phyloP scores from a whole-genome alignment of 1,140 invertebrate species.

The Thaumatotibia leucotreta region DNA sequence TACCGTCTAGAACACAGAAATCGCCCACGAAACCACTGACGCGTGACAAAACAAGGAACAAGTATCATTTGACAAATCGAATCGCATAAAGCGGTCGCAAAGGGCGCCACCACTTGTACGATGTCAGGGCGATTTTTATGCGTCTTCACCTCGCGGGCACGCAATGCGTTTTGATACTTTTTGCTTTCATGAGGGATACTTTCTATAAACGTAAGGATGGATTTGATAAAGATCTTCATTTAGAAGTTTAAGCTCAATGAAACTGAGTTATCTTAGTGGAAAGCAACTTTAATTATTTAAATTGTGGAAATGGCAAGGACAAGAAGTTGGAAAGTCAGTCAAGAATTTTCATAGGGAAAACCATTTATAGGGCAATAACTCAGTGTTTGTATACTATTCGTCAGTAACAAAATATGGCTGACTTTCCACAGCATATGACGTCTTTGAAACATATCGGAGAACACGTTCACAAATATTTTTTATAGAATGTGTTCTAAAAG shows the following conservation, averaged over 20 bases:
- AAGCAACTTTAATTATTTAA: background rate
- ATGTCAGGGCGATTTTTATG: conserved; percentile 50
- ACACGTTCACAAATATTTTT: too few species aligned
- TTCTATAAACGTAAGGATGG: background rate
- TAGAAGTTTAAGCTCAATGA: background rate
- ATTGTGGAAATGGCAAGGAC: background rate
- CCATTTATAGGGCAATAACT: too few species aligned
- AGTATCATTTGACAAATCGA: conserved; percentile 41
- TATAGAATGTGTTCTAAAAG: too few species aligned
- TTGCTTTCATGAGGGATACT: background rate
- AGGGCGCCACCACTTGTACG: conserved; percentile 39
- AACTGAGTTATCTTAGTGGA: background rate
- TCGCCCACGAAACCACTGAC: conserved; percentile 5
- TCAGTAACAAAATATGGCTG: too few species aligned
- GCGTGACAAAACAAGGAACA: conserved; percentile 15
- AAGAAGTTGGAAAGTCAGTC: too few species aligned
- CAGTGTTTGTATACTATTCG: too few species aligned
- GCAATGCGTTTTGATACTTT: conserved; percentile 29
- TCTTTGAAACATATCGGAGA: too few species aligned
- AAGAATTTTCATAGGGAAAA: too few species aligned
- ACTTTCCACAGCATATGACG: too few species aligned
- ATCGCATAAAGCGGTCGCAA: conserved; percentile 33
- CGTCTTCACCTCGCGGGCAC: conserved; percentile 27
- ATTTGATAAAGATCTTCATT: background rate
- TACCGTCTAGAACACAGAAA: background rate